Evolutionary conservation across 2,888 invertebrate species (phyloP).

Genomic region (Pristionchus maxplancki): DNA sequence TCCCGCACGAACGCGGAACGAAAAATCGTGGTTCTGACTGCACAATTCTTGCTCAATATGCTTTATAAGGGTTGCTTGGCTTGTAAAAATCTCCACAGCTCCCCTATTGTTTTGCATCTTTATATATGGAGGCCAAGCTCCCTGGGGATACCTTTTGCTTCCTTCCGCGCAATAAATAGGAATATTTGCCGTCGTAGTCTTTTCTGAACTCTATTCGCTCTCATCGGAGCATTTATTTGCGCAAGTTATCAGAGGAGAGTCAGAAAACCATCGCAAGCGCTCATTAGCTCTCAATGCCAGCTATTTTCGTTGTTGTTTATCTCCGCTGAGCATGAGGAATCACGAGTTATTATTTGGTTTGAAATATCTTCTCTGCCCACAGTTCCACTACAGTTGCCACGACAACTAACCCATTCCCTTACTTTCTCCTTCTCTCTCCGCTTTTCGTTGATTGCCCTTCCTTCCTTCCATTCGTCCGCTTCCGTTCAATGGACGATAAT

Average conservation of each 20-base stretch:
- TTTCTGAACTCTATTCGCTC: neutral
- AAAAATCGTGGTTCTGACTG: neutral
- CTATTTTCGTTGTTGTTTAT: neutral
- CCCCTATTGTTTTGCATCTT: too few species aligned
- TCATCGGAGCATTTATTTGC: neutral
- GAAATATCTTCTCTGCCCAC: neutral
- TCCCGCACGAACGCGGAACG: neutral
- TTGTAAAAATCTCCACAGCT: too few species aligned
- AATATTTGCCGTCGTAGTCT: neutral
- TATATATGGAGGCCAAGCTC: too few species aligned
- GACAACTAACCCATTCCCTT: neutral
- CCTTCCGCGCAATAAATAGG: neutral
- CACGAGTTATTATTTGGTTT: too few species aligned
- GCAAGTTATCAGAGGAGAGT: neutral
- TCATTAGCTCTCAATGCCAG: neutral
- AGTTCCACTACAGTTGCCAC: constrained; percentile 5
- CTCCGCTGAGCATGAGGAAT: neutral
- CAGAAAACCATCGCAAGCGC: neutral
- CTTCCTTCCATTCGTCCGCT: neutral
- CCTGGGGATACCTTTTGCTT: too few species aligned
- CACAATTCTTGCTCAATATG: too few species aligned
- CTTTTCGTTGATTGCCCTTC: neutral
- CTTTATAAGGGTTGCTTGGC: too few species aligned
- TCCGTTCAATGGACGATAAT: neutral
- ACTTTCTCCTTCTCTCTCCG: neutral